Evolutionary conservation across 2,888 invertebrate species (phyloP).

Genomic region (Brachyopa scutellaris): DNA sequence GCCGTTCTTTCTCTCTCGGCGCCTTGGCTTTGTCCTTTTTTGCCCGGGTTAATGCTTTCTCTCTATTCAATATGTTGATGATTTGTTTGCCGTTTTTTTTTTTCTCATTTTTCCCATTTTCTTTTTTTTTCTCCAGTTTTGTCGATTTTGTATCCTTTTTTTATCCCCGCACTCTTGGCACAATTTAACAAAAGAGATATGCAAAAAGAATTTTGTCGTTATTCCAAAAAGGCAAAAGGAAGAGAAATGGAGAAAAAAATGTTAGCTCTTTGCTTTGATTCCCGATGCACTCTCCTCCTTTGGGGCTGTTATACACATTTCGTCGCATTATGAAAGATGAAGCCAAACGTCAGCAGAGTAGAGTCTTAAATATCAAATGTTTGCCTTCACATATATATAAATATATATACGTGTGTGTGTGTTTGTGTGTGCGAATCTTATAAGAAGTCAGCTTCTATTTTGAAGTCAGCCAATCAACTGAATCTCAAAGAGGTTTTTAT

Average conservation of each 20-base stretch:
- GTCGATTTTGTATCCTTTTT: neutral
- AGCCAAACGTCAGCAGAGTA: constrained; percentile 10
- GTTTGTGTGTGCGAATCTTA: too few species aligned
- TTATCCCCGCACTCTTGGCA: constrained; percentile 12
- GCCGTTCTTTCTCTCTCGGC: neutral
- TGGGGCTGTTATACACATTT: constrained; percentile 43
- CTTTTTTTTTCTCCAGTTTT: neutral
- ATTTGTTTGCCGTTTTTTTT: constrained; percentile 53
- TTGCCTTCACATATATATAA: too few species aligned
- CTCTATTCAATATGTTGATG: constrained; percentile 66
- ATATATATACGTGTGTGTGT: too few species aligned
- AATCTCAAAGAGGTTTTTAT: too few species aligned
- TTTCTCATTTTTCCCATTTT: constrained; percentile 8
- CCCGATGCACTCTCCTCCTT: constrained; percentile 11
- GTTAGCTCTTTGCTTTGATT: constrained; percentile 16
- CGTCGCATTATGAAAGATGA: constrained; percentile 20
- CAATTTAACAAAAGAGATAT: constrained; percentile 33
- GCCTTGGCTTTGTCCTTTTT: constrained; percentile 21
- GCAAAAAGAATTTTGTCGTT: constrained; percentile 31
- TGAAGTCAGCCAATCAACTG: too few species aligned
- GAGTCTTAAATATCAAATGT: too few species aligned
- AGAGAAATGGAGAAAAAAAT: neutral
- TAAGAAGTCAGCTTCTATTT: too few species aligned
- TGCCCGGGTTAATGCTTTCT: constrained; percentile 59
- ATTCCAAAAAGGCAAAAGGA: neutral